Evolutionary conservation across 2,113 vertebrate species (phyloP), one percentile per base, ranked within the genome.

Genomic region (Trochalopteron elliotii): DNA sequence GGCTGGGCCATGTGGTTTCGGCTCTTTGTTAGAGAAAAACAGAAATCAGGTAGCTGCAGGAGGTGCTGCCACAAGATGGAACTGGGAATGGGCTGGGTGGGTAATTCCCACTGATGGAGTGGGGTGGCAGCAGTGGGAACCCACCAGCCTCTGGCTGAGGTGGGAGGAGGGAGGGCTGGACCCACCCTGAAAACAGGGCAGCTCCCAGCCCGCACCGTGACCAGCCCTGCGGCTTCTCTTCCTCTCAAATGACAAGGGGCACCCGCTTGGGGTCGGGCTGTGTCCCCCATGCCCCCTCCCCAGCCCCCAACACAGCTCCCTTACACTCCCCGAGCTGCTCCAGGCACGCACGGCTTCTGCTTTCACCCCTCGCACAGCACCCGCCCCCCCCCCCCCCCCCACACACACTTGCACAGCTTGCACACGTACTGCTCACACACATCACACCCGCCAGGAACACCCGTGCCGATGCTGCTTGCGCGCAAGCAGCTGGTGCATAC

Each of bases 21-120:
- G 77, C 39, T 80, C 89, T 89, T 93, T 95, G 91, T 87, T 84
- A 78, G 52, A 50, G 80, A 35, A 59, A 74, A 47, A 30, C 68
- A 30, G 39, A 74, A 76, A 53, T 18, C 44, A 3, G 71, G 20
- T 16, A 27, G 64, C 59, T 77, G 76, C 33, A 7, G 64, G 44
- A 90, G 77, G 18, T n/a, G 65, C 50, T 5, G 3, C 33, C 80
- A 30, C 3, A 7, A 37, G 18, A 28, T 6, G 4, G 30, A 72
- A 18, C 63, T 1, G 14, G 83, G 69, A 40, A 37, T 0, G 65
- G 56, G 69, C 35, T 27, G 78, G 12, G 5, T 13, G 45, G 63
- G 91, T 10, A 33, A 92, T 30, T 76, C 10, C 28, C 10, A 1
- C 44, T 12, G 57, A 37, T 1, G 45, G 30, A 30, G 37, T 3